A percentile compares a stretch with the other conserved stretches of the same genome.
phyloP scores from a whole-genome alignment of 2,888 invertebrate genomes.

The Campaea margaritaria region DNA sequence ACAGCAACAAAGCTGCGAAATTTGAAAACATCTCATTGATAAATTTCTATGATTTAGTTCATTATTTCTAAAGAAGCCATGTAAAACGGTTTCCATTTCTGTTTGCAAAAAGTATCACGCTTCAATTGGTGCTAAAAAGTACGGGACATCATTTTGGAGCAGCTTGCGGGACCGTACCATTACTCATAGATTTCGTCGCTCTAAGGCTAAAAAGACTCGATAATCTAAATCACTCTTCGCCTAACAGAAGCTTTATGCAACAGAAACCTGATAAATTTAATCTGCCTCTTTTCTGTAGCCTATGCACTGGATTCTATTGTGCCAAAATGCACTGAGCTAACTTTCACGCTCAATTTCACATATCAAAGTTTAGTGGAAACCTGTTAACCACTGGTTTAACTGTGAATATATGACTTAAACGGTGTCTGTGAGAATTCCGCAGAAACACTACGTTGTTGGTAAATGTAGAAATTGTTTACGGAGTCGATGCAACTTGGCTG shows the following conservation, averaged over 20 bases:
- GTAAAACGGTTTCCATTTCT: background rate
- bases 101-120: background rate
- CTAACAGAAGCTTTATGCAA: background rate
- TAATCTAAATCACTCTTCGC: background rate
- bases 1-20: too few species aligned
- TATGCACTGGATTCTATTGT: slow-evolving; percentile 32
- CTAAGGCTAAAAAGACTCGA: too few species aligned
- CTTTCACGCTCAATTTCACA: slow-evolving; percentile 58
- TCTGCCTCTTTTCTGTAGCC: background rate
- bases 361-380: slow-evolving; percentile 37
- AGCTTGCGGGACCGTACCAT: too few species aligned
- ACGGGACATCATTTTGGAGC: too few species aligned
- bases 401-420: slow-evolving; percentile 14
- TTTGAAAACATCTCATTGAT: too few species aligned
- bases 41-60: too few species aligned
- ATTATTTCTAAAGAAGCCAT: too few species aligned
- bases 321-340: slow-evolving; percentile 41
- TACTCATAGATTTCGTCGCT: too few species aligned
- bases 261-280: background rate
- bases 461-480: slow-evolving; percentile 6
- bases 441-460: slow-evolving; percentile 15
- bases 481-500: background rate
- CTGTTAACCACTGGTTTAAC: slow-evolving; percentile 21
- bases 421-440: slow-evolving; percentile 14
- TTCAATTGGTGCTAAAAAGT: too few species aligned